A percentile compares a stretch with the other conserved stretches of the same genome.
Conservation (phyloP, 2,888 invertebrate genomes). For the Ceriagrion tenellum region DNA sequence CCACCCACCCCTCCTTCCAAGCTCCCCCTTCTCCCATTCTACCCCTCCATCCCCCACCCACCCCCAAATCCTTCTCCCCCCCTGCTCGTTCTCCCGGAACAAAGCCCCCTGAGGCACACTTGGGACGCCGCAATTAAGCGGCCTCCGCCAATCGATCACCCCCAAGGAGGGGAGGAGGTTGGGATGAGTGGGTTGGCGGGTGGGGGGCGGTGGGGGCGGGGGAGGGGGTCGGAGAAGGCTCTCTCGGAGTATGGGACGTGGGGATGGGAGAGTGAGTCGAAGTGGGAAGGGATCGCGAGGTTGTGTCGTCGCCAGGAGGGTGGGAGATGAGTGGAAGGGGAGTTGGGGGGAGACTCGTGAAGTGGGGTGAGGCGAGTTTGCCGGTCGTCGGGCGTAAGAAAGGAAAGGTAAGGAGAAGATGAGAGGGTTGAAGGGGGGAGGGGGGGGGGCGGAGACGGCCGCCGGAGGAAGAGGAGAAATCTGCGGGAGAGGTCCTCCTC, state of each 20-base stretch:
- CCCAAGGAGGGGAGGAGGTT: not conserved
- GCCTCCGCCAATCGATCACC: slow-evolving; percentile 50
- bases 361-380: not conserved
- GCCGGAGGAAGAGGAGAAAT: not conserved
- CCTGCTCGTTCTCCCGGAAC: slow-evolving; percentile 49
- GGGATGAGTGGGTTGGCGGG: not conserved
- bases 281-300: not conserved
- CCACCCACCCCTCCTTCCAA: too few species aligned
- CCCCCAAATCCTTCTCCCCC: too few species aligned
- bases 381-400: not conserved
- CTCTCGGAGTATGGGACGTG: too few species aligned
- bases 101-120: slow-evolving; percentile 56
- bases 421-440: not conserved
- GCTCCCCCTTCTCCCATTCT: not conserved
- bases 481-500: not conserved
- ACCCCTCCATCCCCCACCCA: not conserved
- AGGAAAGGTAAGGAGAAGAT: not conserved
- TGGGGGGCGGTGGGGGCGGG: not conserved
- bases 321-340: not conserved
- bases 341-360: not conserved
- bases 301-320: not conserved
- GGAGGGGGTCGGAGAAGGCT: not conserved
- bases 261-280: not conserved
- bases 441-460: not conserved
- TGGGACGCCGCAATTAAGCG: slow-evolving; percentile 51